Evolutionary conservation across 1,140 invertebrate genomes (phyloP), one percentile per base, ranked within the genome.

Genomic region (Cotesia glomerata): DNA sequence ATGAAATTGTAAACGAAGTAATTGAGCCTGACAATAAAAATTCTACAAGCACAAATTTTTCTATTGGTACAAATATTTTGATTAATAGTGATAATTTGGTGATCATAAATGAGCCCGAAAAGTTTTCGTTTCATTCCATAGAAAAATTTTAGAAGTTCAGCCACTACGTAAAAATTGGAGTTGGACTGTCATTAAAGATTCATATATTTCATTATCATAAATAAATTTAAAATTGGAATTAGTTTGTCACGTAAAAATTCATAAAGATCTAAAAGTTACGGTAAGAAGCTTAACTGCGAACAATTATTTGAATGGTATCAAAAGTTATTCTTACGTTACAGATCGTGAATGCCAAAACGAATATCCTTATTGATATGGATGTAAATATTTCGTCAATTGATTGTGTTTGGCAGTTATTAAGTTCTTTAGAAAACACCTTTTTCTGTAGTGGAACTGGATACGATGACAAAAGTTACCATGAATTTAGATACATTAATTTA

Each of bases 101-200:
- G 32, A 11, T 63, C 2, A 63, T 63, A 63, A 18, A 63, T 63
- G 18, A 63, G 61, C 26, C 61, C 9, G 61, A 36, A 11, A 11
- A 63, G 26, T 63, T 63, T 34, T 63, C 61, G 4, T 63, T 63
- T 63, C 2, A 63, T 63, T 63, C 61, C 7, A 63, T 63, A 5
- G 18, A 34, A 63, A 34, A 36, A 63, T 63, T 63, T 63, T 63
- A 35, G 61, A 63, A 63, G 18, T 4, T 63, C 61, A 63, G 35
- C 61, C 61, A 63, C 61, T 63, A 63, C 61, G 61, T 63, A 18
- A 63, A 63, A 36, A 63, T 63, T 63, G 61, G 61, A 63, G 61
- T 63, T 63, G 61, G 18, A 63, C 61, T 7, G 26, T 63, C 26
- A 63, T 63, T 7, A 63, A 63, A 63, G 9, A 63, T 63, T 63